Base-by-base conservation (phyloP, 2,888 invertebrate genomes). In the Parelbella ahira region DNA sequence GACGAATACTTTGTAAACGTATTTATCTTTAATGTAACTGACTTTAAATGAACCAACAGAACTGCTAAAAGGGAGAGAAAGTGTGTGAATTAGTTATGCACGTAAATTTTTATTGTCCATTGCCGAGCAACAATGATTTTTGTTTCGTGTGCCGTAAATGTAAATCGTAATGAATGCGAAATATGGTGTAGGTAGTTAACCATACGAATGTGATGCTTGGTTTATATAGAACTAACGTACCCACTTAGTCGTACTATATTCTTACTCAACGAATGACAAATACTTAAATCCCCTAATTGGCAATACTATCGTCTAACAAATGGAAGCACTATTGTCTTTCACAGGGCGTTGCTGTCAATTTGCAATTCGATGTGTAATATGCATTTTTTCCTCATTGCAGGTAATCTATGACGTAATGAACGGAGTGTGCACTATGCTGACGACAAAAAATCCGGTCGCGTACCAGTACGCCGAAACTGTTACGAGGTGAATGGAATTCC, bases 21-120 rank as follows among this genome's bases (percentile, higher is more conserved):
- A 38, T 39, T 37, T 33, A 56, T 52, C 63, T 61, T 65, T 46
- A 64, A 66, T 58, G 75, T 75, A 74, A 76, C 74, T 68, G 52
- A 57, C 54, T 58, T 48, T 59, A 62, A 45, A 21, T 42, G 25
- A 3, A 10, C 20, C 58, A 49, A 54, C 57, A 54, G 46, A 54
- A 58, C 52, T 44, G 53, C 47, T 50, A 42, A 49, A 53, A 54
- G 48, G 60, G 52, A n/a, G n/a, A n/a, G 76, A 75, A 77, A 77
- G 75, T 66, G 49, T 51, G 46, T 48, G 45, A 53, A 58, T 70
- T 70, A 52, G 72, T 61, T 48, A 59, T 59, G 66, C 54, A 52
- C 37, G 49, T 55, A 47, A 59, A 43, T 36, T 24, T 12, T 43
- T 27, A 41, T 13, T 33, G 18, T 19, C 27, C 21, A 20, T 28